These are phyloP conservation scores for Lasius fuliginosus DNA, from an alignment of 2,888 invertebrate species.

Conservation along the genomic window DNA sequence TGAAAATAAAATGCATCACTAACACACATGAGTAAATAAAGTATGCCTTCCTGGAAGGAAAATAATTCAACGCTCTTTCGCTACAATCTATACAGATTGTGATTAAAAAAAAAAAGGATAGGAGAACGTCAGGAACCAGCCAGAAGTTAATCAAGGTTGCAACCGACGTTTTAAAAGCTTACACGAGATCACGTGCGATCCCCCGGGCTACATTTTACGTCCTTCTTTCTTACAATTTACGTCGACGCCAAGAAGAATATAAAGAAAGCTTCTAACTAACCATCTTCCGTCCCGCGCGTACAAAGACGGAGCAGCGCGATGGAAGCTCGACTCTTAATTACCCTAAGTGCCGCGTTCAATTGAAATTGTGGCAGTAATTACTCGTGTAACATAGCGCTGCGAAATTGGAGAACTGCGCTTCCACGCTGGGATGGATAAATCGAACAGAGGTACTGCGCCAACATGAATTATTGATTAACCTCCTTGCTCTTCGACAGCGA, in stretches of 20 bases:
- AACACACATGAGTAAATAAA: not conserved
- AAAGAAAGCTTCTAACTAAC: slow-evolving; percentile 44
- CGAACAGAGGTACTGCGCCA: slow-evolving; percentile 1
- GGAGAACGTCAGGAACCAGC: not conserved
- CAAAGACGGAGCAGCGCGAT: not conserved
- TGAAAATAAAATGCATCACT: not conserved
- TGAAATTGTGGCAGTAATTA: slow-evolving; percentile 50
- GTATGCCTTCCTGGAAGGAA: not conserved
- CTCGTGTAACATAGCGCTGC: slow-evolving; percentile 28
- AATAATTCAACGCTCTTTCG: not conserved
- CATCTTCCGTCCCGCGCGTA: not conserved
- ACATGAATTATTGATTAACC: slow-evolving; percentile 51
- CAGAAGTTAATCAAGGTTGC: slow-evolving; percentile 25
- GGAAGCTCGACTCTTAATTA: slow-evolving; percentile 40
- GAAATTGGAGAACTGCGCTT: slow-evolving; percentile 15
- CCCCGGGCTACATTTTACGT: slow-evolving; percentile 14
- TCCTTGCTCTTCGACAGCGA: slow-evolving; percentile 41
- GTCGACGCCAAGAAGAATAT: not conserved
- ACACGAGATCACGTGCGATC: not conserved
- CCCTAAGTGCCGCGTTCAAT: slow-evolving; percentile 38
- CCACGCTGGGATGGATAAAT: not conserved
- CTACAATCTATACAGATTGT: not conserved
- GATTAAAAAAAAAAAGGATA: not conserved
- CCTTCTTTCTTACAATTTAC: slow-evolving; percentile 5
- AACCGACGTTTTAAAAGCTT: slow-evolving; percentile 17